Conservation (phyloP, 2,797 vertebrate genomes). For the Etheostoma nigrum region DNA sequence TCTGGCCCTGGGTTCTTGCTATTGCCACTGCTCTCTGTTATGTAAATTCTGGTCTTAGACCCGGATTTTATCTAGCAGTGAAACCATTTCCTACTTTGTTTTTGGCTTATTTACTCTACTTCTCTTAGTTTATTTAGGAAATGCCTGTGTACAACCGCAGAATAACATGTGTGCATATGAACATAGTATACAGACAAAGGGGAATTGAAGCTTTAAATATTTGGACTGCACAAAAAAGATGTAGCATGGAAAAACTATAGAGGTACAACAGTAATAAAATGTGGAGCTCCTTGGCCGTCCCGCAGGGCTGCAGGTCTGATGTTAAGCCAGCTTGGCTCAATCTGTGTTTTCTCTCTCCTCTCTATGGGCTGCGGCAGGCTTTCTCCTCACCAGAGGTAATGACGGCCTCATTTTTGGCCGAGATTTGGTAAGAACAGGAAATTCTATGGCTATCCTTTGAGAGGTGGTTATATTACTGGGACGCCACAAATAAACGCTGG, state of each 20-base stretch:
- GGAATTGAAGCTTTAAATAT: conserved; percentile 18
- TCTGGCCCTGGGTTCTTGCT: not conserved
- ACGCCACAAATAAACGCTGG: conserved; percentile 78
- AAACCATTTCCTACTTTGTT: conserved; percentile 19
- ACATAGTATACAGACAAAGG: conserved; percentile 9
- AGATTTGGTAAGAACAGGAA: conserved; percentile 78
- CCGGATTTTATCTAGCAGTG: conserved; percentile 3
- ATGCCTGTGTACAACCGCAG: conserved; percentile 40
- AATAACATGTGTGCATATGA: conserved; percentile 25
- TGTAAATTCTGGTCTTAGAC: not conserved
- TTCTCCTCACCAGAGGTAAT: conserved; percentile 68
- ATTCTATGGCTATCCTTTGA: conserved; percentile 75
- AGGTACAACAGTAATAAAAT: conserved; percentile 26
- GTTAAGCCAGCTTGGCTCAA: conserved; percentile 50
- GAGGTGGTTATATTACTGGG: conserved; percentile 78
- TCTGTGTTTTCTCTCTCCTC: conserved; percentile 52
- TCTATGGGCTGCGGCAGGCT: conserved; percentile 51
- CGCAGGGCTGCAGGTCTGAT: conserved; percentile 58
- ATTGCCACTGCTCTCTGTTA: not conserved
- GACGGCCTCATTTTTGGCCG: conserved; percentile 73
- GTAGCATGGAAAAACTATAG: not conserved
- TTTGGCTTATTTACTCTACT: conserved; percentile 28
- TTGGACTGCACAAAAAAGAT: conserved; percentile 12
- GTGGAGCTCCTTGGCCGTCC: conserved; percentile 5
- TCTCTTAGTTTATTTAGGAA: conserved; percentile 29